Percentiles rank a stretch among this genome's conserved stretches.
These are phyloP conservation scores for Hipparchia sbordonii DNA, from an alignment of 2,888 invertebrate species.

Conservation along the genomic window DNA sequence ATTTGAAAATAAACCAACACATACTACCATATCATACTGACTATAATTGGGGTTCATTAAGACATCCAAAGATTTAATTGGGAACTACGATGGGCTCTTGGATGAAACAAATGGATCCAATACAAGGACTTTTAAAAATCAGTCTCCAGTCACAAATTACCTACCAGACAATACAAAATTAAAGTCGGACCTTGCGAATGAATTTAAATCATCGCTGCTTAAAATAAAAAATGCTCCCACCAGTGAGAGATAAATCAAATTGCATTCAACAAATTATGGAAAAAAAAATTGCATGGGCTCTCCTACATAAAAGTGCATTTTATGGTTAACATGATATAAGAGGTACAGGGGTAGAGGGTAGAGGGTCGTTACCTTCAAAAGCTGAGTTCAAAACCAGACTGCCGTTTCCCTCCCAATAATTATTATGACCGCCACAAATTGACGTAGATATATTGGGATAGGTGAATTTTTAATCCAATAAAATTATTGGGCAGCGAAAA, in stretches of 20 bases:
- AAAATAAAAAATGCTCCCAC: background rate
- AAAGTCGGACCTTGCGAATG: background rate
- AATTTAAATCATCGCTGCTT: background rate
- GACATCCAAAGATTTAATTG: background rate
- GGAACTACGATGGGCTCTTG: background rate
- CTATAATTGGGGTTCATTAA: too few species aligned
- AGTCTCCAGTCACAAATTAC: background rate
- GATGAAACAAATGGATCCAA: background rate
- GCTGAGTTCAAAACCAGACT: slow-evolving; percentile 36
- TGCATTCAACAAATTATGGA: background rate
- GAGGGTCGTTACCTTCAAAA: slow-evolving; percentile 33
- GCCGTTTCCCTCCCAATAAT: slow-evolving; percentile 35
- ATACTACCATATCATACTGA: too few species aligned
- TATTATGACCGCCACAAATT: slow-evolving; percentile 39
- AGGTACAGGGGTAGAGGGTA: slow-evolving; percentile 21
- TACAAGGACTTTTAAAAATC: background rate
- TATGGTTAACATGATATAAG: slow-evolving; percentile 36
- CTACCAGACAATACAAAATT: background rate
- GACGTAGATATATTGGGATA: slow-evolving; percentile 31
- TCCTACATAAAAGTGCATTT: slow-evolving; percentile 34
- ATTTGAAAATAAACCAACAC: too few species aligned
- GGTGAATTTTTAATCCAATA: slow-evolving; percentile 34
- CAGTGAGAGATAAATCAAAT: slow-evolving; percentile 7
- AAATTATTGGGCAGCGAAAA: slow-evolving; percentile 29
- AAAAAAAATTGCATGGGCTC: slow-evolving; percentile 8